phyloP scores from a whole-genome alignment of 2,888 invertebrate species.

The Callyntrura sp. region DNA sequence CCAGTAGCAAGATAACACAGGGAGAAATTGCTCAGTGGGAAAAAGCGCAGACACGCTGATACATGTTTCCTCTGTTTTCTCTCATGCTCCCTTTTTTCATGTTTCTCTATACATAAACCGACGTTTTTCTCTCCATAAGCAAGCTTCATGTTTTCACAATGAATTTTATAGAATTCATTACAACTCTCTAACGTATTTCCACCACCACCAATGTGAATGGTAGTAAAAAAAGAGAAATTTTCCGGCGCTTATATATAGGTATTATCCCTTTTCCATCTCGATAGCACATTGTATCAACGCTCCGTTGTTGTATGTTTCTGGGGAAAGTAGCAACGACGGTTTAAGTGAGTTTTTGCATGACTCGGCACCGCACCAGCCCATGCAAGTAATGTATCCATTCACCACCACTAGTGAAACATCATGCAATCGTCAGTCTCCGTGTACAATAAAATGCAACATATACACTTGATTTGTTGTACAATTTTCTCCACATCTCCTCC shows the following conservation, averaged over 20 bases:
- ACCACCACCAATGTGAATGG: constrained; percentile 37
- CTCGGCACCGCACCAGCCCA: constrained; percentile 73
- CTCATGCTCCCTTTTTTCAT: not conserved
- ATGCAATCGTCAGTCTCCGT: constrained; percentile 18
- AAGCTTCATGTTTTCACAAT: constrained; percentile 53
- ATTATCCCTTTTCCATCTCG: constrained; percentile 36
- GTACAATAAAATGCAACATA: constrained; percentile 48
- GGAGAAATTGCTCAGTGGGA: no score
- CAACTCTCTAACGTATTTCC: constrained; percentile 60
- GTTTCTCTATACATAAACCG: not conserved
- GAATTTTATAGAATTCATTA: constrained; percentile 68
- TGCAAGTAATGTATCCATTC: constrained; percentile 64
- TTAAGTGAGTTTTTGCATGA: constrained; percentile 76
- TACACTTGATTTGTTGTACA: constrained; percentile 67
- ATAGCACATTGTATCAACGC: not conserved
- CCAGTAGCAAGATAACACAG: no score
- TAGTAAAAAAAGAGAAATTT: constrained; percentile 40
- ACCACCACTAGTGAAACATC: constrained; percentile 23
- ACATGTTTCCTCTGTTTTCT: not conserved
- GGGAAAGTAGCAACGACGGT: not conserved
- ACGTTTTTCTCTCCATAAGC: not conserved
- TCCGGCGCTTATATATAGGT: constrained; percentile 38
- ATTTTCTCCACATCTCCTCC: not conserved
- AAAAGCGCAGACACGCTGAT: no score
- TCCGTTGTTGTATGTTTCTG: not conserved